Conservation (phyloP, 2,888 invertebrate species). For the Hemistola chrysoprasaria region DNA sequence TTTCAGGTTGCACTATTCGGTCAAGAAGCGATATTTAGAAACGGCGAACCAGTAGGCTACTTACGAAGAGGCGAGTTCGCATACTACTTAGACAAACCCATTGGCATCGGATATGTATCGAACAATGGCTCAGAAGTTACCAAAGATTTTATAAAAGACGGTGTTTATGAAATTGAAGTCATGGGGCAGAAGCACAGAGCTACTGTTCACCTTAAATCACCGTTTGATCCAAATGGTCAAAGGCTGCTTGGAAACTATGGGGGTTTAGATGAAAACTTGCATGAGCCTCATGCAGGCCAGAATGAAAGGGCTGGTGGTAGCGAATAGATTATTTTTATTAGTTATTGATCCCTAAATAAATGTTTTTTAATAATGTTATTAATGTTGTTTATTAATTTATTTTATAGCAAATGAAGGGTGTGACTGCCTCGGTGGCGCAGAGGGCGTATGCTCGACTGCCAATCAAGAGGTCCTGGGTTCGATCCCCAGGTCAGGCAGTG, state of each 20-base stretch:
- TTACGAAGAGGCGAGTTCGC: constrained; percentile 92
- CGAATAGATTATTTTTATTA: constrained; percentile 53
- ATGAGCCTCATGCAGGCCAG: constrained; percentile 72
- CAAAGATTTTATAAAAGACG: constrained; percentile 85
- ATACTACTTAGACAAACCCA: constrained; percentile 76
- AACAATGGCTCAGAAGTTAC: constrained; percentile 84
- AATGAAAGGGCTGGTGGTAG: constrained; percentile 75
- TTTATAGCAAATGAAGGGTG: too few species aligned
- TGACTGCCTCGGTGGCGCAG: too few species aligned
- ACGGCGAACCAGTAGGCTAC: constrained; percentile 89
- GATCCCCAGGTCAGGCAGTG: too few species aligned
- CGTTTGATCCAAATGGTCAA: constrained; percentile 91
- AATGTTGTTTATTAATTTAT: not conserved
- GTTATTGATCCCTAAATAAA: constrained; percentile 48
- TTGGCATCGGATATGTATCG: constrained; percentile 83
- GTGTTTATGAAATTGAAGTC: constrained; percentile 90
- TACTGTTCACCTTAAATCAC: constrained; percentile 86
- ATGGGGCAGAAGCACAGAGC: constrained; percentile 89
- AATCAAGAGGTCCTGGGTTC: too few species aligned
- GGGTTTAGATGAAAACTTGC: constrained; percentile 64
- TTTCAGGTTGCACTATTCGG: constrained; percentile 89
- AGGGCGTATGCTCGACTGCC: too few species aligned
- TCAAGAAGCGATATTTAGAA: constrained; percentile 91
- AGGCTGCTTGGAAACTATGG: constrained; percentile 88
- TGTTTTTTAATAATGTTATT: constrained; percentile 2